Evolutionary conservation across 2,797 vertebrate species (phyloP), one percentile per base, ranked within the genome.

Genomic region (Scolopax rusticola): DNA sequence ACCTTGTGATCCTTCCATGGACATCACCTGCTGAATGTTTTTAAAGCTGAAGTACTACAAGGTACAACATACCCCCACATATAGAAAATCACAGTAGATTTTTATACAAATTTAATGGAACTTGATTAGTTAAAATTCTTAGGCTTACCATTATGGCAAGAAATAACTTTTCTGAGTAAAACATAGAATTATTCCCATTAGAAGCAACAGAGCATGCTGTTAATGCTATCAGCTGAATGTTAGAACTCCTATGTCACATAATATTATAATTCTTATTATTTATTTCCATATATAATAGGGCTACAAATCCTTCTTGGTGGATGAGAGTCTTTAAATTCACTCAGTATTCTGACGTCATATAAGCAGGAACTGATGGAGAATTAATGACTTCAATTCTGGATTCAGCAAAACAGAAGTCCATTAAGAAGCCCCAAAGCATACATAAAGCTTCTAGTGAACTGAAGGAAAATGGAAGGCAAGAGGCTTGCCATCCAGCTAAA

Each of bases 121-220:
- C 15, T 45, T 38, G 8, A 0, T 30, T 45, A 63, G 11, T 51
- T 73, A 85, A 73, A 83, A 59, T 59, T 47, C 30, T 87, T 73
- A 74, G 0, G 0, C 27, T 71, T 84, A 30, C 15, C 28, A 30
- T 68, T 11, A 33, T 2, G 30, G 30, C n/a, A 74, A 81, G 13
- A 47, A 89, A 53, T 12, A 75, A 20, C 14, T 60, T 41, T 64
- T 28, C 43, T 61, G 28, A 76, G 11, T 6, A 14, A 75, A 64
- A 40, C n/a, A 23, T 0, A 76, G 30, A 68, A 41, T 51, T 84
- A 89, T 6, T 73, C 24, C 47, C 15, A 59, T 3, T 28, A 38
- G 11, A 92, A 71, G 23, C 17, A 69, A 74, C 7, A 78, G 10
- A 83, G 24, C 25, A 47, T 30, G 8, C 47, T 59, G 16, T 17